Percentiles rank a stretch among this genome's conserved stretches.
phyloP scores from a whole-genome alignment of 64 coral and sea anemone species.

The Porites lutea region DNA sequence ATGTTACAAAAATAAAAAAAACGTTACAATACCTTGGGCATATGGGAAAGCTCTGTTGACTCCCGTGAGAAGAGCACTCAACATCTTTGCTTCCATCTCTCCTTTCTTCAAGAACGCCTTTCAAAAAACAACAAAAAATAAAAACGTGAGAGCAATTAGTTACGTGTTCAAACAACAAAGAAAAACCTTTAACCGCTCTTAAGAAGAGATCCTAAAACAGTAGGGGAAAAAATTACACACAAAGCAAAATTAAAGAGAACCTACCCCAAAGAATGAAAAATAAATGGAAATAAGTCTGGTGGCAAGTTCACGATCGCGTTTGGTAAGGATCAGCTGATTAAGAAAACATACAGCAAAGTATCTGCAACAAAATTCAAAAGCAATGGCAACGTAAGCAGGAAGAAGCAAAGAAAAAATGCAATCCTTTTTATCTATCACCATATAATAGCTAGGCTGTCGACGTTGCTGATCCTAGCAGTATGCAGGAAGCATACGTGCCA shows the following conservation, averaged over 20 bases:
- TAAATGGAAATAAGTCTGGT: conserved; percentile 93
- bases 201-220: no score
- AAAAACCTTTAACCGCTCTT: no score
- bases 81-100: conserved; percentile 89
- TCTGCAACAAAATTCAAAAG: conserved; percentile 36
- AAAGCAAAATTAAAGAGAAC: neutral
- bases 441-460: no score
- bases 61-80: conserved; percentile 92
- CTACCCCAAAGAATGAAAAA: conserved; percentile 97
- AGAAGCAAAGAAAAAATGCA: no score
- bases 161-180: neutral
- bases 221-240: neutral
- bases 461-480: no score
- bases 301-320: conserved; percentile 85
- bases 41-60: conserved; percentile 95
- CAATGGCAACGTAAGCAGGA: no score
- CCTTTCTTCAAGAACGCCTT: conserved; percentile 93
- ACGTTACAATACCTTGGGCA: conserved; percentile 59
- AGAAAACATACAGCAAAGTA: conserved; percentile 98
- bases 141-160: neutral
- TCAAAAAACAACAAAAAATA: neutral
- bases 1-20: neutral
- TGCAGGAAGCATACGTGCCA: no score
- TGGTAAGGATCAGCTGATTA: conserved; percentile 89
- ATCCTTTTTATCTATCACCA: no score